Base-by-base conservation (phyloP, 2,888 invertebrate genomes). In the Athalia rosae region DNA sequence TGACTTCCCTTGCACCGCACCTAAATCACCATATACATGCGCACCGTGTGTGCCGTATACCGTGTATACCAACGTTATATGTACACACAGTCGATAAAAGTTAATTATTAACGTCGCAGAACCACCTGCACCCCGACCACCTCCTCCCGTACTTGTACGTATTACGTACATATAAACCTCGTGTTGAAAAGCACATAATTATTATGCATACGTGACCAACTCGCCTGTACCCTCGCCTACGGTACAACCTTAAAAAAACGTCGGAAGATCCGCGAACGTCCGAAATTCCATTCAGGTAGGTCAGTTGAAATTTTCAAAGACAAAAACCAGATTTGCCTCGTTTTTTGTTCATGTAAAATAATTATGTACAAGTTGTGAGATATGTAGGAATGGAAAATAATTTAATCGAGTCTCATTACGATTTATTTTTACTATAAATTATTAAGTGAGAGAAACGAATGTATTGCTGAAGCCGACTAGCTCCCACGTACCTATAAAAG, bases 71-170 rank as follows among this genome's bases (percentile, higher is more conserved):
- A 53, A 9, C 53, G 3, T n/a, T n/a, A n/a, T n/a, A 4, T 11
- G n/a, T n/a, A 4, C 4, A 9, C 53, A 45, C 13, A 74, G 74
- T 74, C 74, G 74, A 74, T 74, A 62, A 62, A 61, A 62, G 59
- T 74, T 74, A 61, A 74, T 74, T 74, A 74, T 74, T 74, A 62
- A 74, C 28, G 43, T 58, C 41, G 53, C 53, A n/a, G n/a, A n/a
- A 56, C 58, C 71, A 13, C 58, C 43, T 7, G 13, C 50, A n/a
- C 28, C 45, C n/a, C 43, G 43, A 28, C 4, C 28, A 13, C 4
- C 64, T 13, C 8, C 13, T 11, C 64, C 6, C n/a, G 9, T 43
- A 58, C 7, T 28, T 63, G 43, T 58, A 58, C 71, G 56, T 6
- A 58, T 43, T 58, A 71, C 15, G 13, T 53, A 2, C n/a, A n/a